phyloP scores from a whole-genome alignment of 2,797 vertebrate species.

The Microtus agrestis region DNA sequence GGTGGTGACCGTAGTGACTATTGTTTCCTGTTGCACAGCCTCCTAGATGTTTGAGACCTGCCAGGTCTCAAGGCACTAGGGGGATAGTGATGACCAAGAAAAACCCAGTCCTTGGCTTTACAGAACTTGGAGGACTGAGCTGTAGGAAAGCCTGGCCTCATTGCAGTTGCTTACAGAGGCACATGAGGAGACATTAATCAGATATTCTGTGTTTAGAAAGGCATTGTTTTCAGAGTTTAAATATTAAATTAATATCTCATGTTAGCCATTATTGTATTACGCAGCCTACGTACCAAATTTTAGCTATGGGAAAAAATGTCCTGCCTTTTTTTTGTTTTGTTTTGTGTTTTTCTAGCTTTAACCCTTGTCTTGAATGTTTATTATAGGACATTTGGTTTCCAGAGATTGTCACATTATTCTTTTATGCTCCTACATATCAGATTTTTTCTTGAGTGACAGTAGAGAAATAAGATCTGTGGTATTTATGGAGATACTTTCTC shows the following conservation, averaged over 20 bases:
- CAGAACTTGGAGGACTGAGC: not conserved
- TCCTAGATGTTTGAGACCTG: not conserved
- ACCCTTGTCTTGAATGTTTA: conserved; percentile 8
- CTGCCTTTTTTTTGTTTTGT: not conserved
- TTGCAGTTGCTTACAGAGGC: not conserved
- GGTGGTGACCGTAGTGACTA: not conserved
- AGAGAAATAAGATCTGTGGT: conserved; percentile 58
- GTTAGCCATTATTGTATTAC: conserved; percentile 3
- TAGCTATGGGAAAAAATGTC: conserved; percentile 8
- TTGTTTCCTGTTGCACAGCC: not conserved
- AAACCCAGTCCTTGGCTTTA: not conserved
- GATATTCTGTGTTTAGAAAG: conserved; percentile 43
- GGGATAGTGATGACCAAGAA: not conserved
- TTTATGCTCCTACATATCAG: conserved; percentile 11
- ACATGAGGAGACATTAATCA: not conserved
- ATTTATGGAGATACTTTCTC: conserved; percentile 54
- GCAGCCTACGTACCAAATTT: conserved; percentile 16
- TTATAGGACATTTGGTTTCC: not conserved
- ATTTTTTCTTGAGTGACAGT: conserved; percentile 57
- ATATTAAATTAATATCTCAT: conserved; percentile 32
- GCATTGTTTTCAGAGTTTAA: conserved; percentile 35
- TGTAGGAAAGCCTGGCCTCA: not conserved
- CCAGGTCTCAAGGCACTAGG: not conserved
- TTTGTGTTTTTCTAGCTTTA: conserved; percentile 45
- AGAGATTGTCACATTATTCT: conserved; percentile 37